These are phyloP conservation scores for Drosophila arizonae DNA, from an alignment of 1,140 invertebrate genomes.

Conservation along the genomic window DNA sequence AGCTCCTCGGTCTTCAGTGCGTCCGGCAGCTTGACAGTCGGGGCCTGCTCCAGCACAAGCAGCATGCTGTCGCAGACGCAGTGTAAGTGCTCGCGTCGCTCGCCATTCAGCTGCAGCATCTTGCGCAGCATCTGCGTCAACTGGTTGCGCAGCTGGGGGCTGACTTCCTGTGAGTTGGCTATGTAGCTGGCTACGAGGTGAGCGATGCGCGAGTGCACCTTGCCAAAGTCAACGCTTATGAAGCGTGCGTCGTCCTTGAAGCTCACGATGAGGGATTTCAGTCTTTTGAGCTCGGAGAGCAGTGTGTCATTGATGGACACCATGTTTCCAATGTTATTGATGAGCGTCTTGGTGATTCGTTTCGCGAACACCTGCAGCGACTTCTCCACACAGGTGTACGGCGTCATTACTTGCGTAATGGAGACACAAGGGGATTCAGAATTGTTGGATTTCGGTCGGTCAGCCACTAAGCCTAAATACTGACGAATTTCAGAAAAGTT, in stretches of 20 bases:
- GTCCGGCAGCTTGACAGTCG: slow-evolving; percentile 52
- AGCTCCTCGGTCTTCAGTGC: slow-evolving; percentile 83
- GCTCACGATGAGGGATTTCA: slow-evolving; percentile 86
- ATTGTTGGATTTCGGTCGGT: slow-evolving; percentile 7
- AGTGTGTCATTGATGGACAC: slow-evolving; percentile 82
- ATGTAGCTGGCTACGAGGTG: slow-evolving; percentile 85
- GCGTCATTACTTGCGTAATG: slow-evolving; percentile 69
- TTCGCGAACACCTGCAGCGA: slow-evolving; percentile 88
- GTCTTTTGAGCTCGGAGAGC: slow-evolving; percentile 86
- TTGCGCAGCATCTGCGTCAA: slow-evolving; percentile 59
- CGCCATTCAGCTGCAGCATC: slow-evolving; percentile 36
- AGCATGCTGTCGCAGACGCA: slow-evolving; percentile 66
- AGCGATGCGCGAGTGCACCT: slow-evolving; percentile 86
- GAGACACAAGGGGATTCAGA: neutral
- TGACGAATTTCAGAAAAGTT: slow-evolving; percentile 44
- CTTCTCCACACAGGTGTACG: slow-evolving; percentile 86
- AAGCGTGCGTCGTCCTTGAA: slow-evolving; percentile 87
- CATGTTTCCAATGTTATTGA: slow-evolving; percentile 76
- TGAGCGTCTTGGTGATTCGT: slow-evolving; percentile 84
- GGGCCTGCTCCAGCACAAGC: slow-evolving; percentile 41
- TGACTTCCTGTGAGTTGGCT: slow-evolving; percentile 65
- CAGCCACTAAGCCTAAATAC: slow-evolving; percentile 44
- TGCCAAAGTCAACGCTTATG: slow-evolving; percentile 85
- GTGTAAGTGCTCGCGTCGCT: slow-evolving; percentile 64
- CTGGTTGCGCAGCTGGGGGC: slow-evolving; percentile 35